Base-by-base conservation (phyloP, 2,888 invertebrate genomes). In the Nineta flava region DNA sequence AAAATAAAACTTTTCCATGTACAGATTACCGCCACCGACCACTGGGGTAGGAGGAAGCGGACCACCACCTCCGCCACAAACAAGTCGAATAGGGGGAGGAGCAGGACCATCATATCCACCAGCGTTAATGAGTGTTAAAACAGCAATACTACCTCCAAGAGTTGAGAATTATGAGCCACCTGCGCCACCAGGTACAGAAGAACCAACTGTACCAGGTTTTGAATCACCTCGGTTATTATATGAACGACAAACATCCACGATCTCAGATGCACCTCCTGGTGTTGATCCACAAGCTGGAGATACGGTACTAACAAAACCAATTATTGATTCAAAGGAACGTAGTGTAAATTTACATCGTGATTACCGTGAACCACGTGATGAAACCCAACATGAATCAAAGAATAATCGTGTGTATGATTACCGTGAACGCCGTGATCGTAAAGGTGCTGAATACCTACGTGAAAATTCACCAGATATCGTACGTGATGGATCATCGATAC, bases 121-220 rank as follows among this genome's bases (percentile, higher is more conserved):
- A n/a, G 47, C 53, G 12, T 49, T 54, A 45, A 50, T 53, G 51
- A 52, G 51, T 35, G 51, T 51, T 12, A 53, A 53, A 41, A 50
- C 53, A 9, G 46, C 47, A 38, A 38, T 38, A 34, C 54, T 59
- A 40, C 59, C 62, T 3, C 57, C 59, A 1, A 53, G 54, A 10
- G 57, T 62, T 26, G 58, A 61, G 45, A 62, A 16, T 47, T 47
- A 47, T 19, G 47, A 47, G 16, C 68, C 69, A 17, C 62, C 76
- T 42, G 70, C 73, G 51, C 77, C 77, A 13, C 77, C 77, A 9
- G 77, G 77, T 12, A 77, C 79, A 1, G 74, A 74, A 51, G 77
- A 79, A 58, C 77, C 78, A 6, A 73, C 77, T 1, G 72, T 75
- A 16, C 77, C 77, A 38, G 79, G 78, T 19, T 74, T 75, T 59